Evolutionary conservation across 2,113 vertebrate genomes (phyloP).

Genomic region (Sakesphorus luctuosus): DNA sequence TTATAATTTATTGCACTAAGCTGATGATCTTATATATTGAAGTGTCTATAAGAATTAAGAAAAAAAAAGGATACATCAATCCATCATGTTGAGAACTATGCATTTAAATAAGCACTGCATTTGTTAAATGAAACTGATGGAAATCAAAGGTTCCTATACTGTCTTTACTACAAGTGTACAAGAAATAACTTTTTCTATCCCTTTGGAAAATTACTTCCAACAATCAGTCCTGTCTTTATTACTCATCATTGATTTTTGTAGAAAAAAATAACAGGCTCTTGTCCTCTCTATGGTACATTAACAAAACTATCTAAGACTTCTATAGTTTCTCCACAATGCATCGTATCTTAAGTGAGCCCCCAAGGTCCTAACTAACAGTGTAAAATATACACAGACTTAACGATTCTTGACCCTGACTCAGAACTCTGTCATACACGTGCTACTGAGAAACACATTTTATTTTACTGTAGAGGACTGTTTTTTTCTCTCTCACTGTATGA

Average conservation of each 20-base stretch:
- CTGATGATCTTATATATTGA: not conserved
- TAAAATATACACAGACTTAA: constrained; percentile 2
- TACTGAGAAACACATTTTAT: constrained; percentile 10
- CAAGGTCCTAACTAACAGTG: not conserved
- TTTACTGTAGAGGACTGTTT: not conserved
- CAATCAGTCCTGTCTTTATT: not conserved
- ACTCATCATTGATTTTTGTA: not conserved
- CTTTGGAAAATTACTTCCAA: not conserved
- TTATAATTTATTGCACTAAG: not conserved
- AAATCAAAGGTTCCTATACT: not conserved
- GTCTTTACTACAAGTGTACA: not conserved
- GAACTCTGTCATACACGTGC: not conserved
- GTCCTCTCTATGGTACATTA: not conserved
- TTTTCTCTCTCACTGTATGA: not conserved
- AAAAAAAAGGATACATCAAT: not conserved
- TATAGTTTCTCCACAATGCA: not conserved
- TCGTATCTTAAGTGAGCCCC: not conserved
- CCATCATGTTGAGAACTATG: not conserved
- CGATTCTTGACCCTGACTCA: not conserved
- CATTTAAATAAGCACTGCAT: not conserved
- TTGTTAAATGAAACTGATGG: not conserved
- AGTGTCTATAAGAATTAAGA: not conserved
- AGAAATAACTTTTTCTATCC: not conserved
- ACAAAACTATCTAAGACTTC: not conserved
- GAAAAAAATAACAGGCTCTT: not conserved